Conservation (phyloP, 2,797 vertebrate genomes). For the Tragopan temminckii region DNA sequence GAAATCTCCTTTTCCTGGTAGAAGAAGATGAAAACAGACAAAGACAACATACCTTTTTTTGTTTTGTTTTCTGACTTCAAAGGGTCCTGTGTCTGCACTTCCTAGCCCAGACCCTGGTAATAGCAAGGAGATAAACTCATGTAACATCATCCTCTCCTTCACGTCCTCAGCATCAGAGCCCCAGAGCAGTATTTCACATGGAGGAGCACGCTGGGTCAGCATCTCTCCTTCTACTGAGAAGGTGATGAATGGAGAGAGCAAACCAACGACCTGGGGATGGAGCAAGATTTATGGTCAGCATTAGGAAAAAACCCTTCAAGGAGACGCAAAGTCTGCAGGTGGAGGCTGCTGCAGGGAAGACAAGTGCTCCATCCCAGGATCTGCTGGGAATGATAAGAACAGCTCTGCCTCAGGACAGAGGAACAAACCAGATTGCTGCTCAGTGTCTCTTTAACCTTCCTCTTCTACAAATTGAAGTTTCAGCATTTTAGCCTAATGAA, state of each 20-base stretch:
- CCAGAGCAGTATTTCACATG: background rate
- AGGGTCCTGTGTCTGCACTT: accelerated
- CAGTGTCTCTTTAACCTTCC: background rate
- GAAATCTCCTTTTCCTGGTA: background rate
- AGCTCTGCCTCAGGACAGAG: background rate
- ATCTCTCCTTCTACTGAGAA: background rate
- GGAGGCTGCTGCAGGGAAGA: background rate
- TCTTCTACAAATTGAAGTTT: background rate
- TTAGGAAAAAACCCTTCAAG: background rate
- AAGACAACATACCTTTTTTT: background rate
- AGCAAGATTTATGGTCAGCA: background rate
- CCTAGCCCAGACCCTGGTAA: accelerated
- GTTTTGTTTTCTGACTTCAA: background rate
- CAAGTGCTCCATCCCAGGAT: background rate
- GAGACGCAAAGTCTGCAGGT: background rate
- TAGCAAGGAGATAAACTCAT: background rate
- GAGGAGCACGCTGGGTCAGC: accelerated
- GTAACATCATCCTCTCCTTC: background rate
- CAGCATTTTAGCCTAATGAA: background rate
- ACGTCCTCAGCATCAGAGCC: background rate
- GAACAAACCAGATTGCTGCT: accelerated
- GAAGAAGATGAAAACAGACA: background rate
- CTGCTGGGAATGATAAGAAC: background rate
- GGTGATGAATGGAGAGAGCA: background rate
- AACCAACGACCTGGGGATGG: background rate